phyloP scores from a whole-genome alignment of 2,797 vertebrate species.

The Clarias fuscus region DNA sequence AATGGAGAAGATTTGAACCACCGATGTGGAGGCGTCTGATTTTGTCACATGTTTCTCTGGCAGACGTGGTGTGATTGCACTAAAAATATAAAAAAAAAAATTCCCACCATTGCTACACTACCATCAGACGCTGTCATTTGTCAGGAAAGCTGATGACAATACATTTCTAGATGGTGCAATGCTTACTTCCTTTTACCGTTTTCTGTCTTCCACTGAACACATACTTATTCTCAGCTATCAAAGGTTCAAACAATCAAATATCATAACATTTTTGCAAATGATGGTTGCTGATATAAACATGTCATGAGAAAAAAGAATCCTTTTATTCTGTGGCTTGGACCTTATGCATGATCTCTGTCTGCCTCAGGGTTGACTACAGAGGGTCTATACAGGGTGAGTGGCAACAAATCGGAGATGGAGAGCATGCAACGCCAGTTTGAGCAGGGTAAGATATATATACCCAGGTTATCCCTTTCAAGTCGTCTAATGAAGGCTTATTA shows the following conservation, averaged over 20 bases:
- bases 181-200: conserved; percentile 1
- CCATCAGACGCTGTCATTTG: neutral
- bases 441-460: conserved; percentile 78
- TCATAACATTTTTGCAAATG: neutral
- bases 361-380: conserved; percentile 88
- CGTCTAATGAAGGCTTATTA: neutral
- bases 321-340: neutral
- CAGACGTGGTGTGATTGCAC: neutral
- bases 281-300: neutral
- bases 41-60: neutral
- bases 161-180: neutral
- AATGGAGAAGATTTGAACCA: neutral
- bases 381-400: conserved; percentile 93
- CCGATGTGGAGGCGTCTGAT: neutral
- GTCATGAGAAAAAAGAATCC: neutral
- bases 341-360: neutral
- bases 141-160: neutral
- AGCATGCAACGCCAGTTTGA: conserved; percentile 95
- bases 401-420: conserved; percentile 98
- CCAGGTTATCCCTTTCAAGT: neutral
- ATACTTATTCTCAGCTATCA: neutral
- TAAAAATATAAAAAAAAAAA: neutral
- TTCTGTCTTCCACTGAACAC: neutral
- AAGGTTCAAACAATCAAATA: neutral
- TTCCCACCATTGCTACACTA: too few species aligned